phyloP scores from a whole-genome alignment of 2,888 invertebrate species.

The Anthophora plumipes region DNA sequence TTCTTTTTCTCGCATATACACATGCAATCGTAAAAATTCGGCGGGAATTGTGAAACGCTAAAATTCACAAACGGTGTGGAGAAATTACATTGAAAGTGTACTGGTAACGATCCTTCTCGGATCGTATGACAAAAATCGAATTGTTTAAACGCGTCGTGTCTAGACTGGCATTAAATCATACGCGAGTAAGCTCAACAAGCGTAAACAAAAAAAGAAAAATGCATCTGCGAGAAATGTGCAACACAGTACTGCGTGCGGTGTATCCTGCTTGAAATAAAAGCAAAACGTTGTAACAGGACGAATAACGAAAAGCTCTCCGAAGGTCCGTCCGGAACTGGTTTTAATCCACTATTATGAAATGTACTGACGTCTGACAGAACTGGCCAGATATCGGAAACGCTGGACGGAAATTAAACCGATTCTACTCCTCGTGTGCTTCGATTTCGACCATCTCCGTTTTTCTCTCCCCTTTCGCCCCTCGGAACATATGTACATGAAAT shows the following conservation, averaged over 20 bases:
- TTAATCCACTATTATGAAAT: slow-evolving; percentile 78
- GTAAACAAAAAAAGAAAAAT: slow-evolving; percentile 13
- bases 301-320: slow-evolving; percentile 58
- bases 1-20: no score
- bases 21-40: no score
- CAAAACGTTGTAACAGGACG: slow-evolving; percentile 72
- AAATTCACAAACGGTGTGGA: neutral
- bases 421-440: slow-evolving; percentile 53
- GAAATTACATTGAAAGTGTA: neutral
- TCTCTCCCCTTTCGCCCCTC: neutral
- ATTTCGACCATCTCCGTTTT: slow-evolving; percentile 46
- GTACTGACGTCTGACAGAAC: slow-evolving; percentile 69
- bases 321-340: slow-evolving; percentile 62
- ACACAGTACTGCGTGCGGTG: slow-evolving; percentile 21
- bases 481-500: slow-evolving; percentile 1
- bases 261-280: slow-evolving; percentile 65
- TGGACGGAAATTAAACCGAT: slow-evolving; percentile 78
- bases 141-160: slow-evolving; percentile 12
- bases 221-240: slow-evolving; percentile 35
- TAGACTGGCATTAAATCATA: slow-evolving; percentile 30
- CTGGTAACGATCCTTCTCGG: neutral
- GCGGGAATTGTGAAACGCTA: no score
- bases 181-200: slow-evolving; percentile 3
- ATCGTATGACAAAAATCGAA: neutral
- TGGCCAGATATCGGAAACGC: slow-evolving; percentile 75